phyloP scores from a whole-genome alignment of 2,888 invertebrate genomes.

The Drosophila flavopinicola region DNA sequence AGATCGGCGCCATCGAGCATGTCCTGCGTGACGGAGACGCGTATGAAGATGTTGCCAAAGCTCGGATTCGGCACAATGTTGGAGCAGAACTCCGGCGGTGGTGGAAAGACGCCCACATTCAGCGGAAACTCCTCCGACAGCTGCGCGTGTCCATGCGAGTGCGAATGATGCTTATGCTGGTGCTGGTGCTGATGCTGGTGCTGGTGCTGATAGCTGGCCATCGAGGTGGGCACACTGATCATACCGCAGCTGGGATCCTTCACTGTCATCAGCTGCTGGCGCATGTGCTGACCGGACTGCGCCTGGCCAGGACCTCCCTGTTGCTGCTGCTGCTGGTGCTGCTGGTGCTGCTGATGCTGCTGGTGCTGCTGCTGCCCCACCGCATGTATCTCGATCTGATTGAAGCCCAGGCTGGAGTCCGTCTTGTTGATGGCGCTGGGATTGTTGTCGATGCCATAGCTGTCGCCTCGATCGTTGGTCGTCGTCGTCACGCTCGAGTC shows the following conservation, averaged over 20 bases:
- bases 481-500: slow-evolving; percentile 92
- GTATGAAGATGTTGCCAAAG: slow-evolving; percentile 91
- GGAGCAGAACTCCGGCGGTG: slow-evolving; percentile 87
- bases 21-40: slow-evolving; percentile 91
- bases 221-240: slow-evolving; percentile 79
- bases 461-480: slow-evolving; percentile 87
- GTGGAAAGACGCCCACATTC: slow-evolving; percentile 85
- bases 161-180: slow-evolving; percentile 35
- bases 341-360: slow-evolving; percentile 37
- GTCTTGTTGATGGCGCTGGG: slow-evolving; percentile 85
- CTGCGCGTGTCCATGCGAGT: slow-evolving; percentile 72
- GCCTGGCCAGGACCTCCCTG: slow-evolving; percentile 42
- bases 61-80: slow-evolving; percentile 84
- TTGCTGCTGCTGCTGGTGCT: slow-evolving; percentile 66
- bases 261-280: slow-evolving; percentile 80
- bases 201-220: slow-evolving; percentile 59
- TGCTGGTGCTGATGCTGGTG: slow-evolving; percentile 9
- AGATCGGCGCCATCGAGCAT: slow-evolving; percentile 86
- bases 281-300: slow-evolving; percentile 57
- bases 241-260: slow-evolving; percentile 81
- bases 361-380: slow-evolving; percentile 85
- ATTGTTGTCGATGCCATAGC: slow-evolving; percentile 87
- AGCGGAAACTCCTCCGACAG: slow-evolving; percentile 84
- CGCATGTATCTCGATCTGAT: slow-evolving; percentile 87
- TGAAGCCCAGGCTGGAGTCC: slow-evolving; percentile 86